Conservation (phyloP, 2,888 invertebrate genomes). For the Drosophila heteroneura region DNA sequence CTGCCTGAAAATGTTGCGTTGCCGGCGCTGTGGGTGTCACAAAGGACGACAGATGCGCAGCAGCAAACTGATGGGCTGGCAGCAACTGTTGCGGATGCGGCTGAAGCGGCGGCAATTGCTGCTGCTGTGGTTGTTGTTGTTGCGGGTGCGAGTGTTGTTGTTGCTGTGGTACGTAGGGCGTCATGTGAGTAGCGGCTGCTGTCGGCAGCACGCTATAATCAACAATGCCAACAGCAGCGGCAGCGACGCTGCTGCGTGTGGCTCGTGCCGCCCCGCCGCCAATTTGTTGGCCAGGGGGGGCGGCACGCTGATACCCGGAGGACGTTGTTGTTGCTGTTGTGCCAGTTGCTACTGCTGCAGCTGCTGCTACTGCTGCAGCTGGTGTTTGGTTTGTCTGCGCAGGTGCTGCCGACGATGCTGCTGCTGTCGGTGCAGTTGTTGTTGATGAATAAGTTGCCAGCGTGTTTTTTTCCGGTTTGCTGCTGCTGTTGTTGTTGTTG, state of each 20-base stretch:
- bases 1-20: conserved; percentile 64
- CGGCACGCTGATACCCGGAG: conserved; percentile 83
- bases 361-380: conserved; percentile 36
- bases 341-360: conserved; percentile 28
- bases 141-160: conserved; percentile 56
- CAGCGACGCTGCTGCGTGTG: conserved; percentile 52
- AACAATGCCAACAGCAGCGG: conserved; percentile 62
- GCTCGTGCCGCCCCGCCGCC: conserved; percentile 83
- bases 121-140: conserved; percentile 56
- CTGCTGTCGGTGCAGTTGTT: conserved; percentile 46
- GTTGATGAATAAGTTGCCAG: conserved; percentile 52
- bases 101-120: conserved; percentile 46
- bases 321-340: conserved; percentile 82
- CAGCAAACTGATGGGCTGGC: conserved; percentile 64
- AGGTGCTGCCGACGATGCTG: conserved; percentile 48
- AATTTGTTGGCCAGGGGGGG: conserved; percentile 61
- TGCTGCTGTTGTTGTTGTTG: conserved; percentile 36
- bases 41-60: conserved; percentile 70
- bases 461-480: conserved; percentile 63
- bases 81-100: conserved; percentile 59
- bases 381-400: conserved; percentile 21
- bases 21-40: conserved; percentile 59
- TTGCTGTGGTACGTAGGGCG: conserved; percentile 50
- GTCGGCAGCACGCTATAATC: conserved; percentile 63
- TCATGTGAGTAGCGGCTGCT: conserved; percentile 46